Percentiles rank a stretch among this genome's conserved stretches.
Conservation (phyloP, 2,797 vertebrate species). For the Melopsittacus undulatus region DNA sequence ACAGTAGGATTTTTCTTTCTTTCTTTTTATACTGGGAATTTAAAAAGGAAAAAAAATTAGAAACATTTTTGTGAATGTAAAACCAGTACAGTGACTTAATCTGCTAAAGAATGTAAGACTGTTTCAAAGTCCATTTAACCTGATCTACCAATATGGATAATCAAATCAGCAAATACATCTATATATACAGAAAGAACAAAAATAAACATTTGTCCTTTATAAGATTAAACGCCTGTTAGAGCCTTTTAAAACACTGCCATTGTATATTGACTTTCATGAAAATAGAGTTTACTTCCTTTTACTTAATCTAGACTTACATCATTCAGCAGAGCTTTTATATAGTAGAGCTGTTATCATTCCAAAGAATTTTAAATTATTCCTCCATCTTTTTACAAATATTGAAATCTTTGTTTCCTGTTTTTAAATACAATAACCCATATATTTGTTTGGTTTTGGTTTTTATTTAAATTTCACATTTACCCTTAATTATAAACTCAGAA, state of each 20-base stretch:
- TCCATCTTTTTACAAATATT: slow-evolving; percentile 45
- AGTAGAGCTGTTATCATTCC: slow-evolving; percentile 37
- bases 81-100: slow-evolving; percentile 15
- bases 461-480: slow-evolving; percentile 55
- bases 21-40: background rate
- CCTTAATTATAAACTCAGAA: slow-evolving; percentile 72
- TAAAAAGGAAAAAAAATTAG: background rate
- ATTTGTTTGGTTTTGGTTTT: slow-evolving; percentile 28
- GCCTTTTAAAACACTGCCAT: slow-evolving; percentile 59
- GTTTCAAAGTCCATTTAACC: slow-evolving; percentile 58
- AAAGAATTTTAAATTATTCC: slow-evolving; percentile 44
- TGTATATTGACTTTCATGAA: slow-evolving; percentile 75
- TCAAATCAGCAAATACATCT: slow-evolving; percentile 69
- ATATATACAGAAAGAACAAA: slow-evolving; percentile 69
- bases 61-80: slow-evolving; percentile 38
- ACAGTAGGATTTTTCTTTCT: background rate
- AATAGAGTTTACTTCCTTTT: slow-evolving; percentile 72
- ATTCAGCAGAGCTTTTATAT: slow-evolving; percentile 49
- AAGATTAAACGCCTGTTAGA: slow-evolving; percentile 69
- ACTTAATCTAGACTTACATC: slow-evolving; percentile 61
- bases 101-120: slow-evolving; percentile 22
- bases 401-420: slow-evolving; percentile 50
- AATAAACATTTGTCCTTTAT: slow-evolving; percentile 72
- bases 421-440: slow-evolving; percentile 39
- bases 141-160: slow-evolving; percentile 54